Percentiles rank a stretch among this genome's conserved stretches.
Conservation (phyloP, 2,113 vertebrate species). For the Tichodroma muraria region DNA sequence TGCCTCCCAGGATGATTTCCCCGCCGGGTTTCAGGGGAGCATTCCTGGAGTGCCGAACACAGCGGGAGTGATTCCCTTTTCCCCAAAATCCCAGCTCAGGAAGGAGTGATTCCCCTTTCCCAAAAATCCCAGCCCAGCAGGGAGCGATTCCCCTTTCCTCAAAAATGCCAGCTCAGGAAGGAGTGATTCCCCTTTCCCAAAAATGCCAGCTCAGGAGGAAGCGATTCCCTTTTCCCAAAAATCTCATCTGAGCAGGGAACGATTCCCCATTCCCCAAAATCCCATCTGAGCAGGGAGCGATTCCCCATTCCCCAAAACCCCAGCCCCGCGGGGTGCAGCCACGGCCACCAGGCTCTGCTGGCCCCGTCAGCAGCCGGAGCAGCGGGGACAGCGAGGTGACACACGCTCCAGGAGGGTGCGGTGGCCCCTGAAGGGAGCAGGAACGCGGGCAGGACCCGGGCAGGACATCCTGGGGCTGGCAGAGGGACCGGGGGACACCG, state of each 20-base stretch:
- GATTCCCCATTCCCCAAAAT: not conserved
- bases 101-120: not conserved
- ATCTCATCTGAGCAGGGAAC: not conserved
- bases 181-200: not conserved
- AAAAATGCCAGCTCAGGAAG: rapidly evolving
- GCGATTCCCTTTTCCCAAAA: not conserved
- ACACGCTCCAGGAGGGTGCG: not conserved
- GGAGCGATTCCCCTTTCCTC: not conserved
- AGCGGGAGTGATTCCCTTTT: not conserved
- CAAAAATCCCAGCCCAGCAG: rapidly evolving
- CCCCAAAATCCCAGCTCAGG: rapidly evolving
- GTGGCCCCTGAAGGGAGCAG: not conserved
- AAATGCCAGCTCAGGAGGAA: not conserved
- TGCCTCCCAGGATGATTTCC: constrained; percentile 89
- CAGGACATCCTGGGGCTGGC: not conserved
- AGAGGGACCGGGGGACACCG: rapidly evolving
- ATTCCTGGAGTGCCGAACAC: constrained; percentile 69
- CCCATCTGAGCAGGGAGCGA: rapidly evolving
- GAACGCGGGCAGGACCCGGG: not conserved
- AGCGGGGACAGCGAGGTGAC: not conserved
- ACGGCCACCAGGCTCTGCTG: too few species aligned
- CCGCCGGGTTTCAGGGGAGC: constrained; percentile 79
- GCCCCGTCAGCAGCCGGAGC: too few species aligned
- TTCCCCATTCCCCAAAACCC: not conserved
- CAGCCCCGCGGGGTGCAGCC: too few species aligned